Evolutionary conservation across 2,888 invertebrate species (phyloP).

Genomic region (Rhyacophila evoluta): DNA sequence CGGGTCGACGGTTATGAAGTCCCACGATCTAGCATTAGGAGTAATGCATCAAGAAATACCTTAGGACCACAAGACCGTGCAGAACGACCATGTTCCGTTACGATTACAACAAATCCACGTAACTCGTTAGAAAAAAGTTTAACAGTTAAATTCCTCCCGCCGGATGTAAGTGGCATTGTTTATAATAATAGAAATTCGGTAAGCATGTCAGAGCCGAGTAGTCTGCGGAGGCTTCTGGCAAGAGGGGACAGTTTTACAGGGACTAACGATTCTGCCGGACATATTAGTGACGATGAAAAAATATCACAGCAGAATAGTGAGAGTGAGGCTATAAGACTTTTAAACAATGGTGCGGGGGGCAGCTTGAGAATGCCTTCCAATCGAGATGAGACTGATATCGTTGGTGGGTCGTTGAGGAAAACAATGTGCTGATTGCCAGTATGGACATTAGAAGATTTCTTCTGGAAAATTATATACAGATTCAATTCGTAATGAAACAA

Average conservation of each 20-base stretch:
- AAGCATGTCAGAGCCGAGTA: constrained; percentile 20
- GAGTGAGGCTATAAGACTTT: constrained; percentile 47
- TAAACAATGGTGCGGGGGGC: constrained; percentile 40
- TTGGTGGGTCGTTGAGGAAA: neutral
- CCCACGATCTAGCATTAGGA: constrained; percentile 62
- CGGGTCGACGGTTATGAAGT: constrained; percentile 73
- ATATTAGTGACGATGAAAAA: constrained; percentile 48
- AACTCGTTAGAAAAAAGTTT: constrained; percentile 38
- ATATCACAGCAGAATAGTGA: constrained; percentile 27
- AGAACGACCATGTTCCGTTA: constrained; percentile 25
- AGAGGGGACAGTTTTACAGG: constrained; percentile 31
- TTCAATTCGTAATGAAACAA: too few relatives aligned
- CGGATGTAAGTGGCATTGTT: constrained; percentile 34
- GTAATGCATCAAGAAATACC: constrained; percentile 42
- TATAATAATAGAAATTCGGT: constrained; percentile 33
- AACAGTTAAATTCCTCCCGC: constrained; percentile 33
- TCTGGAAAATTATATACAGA: too few relatives aligned
- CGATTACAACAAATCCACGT: constrained; percentile 30
- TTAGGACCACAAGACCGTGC: constrained; percentile 22
- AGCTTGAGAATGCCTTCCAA: neutral
- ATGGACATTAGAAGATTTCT: too few relatives aligned
- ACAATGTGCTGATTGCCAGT: neutral
- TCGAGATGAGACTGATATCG: neutral
- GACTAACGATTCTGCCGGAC: constrained; percentile 36
- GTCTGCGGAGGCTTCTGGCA: constrained; percentile 3